Base-by-base conservation (phyloP, 2,888 invertebrate species). In the Odontocerum albicorne region DNA sequence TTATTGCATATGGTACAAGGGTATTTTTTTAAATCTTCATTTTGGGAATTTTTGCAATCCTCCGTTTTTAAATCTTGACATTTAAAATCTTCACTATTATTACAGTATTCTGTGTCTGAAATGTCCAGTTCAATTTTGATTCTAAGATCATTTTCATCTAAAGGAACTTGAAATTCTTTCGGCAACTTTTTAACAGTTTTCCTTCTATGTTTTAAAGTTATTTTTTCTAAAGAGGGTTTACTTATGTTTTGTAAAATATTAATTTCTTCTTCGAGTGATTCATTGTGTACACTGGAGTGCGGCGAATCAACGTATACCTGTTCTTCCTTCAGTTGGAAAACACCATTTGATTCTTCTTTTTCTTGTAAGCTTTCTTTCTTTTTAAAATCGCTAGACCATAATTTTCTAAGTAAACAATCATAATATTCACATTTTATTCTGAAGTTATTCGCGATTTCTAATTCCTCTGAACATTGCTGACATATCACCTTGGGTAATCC, bases 261-360 rank as follows among this genome's bases (percentile, higher is more conserved):
- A n/a, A n/a, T n/a, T n/a, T n/a, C n/a, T n/a, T n/a, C n/a, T n/a
- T n/a, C n/a, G n/a, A n/a, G n/a, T n/a, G n/a, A n/a, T 59, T 73
- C 66, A 63, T 70, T 66, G 45, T 72, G n/a, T n/a, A n/a, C 68
- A 31, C 67, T 64, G 33, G 68, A 42, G 63, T 74, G 75, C 63
- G 73, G 75, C 10, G 64, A 52, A 4, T 10, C 2, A 4, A 3
- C 7, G 17, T 38, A 4, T 8, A 8, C 12, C 7, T 4, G 4
- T 35, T 35, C 13, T 35, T n/a, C 12, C 12, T 35, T 17, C 17
- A 16, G 15, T 15, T 13, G 3, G 3, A 16, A 8, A 4, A 4
- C 4, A 3, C 17, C 16, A 4, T 38, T 16, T 38, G 38, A 4
- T 15, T 13, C 38, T 2, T 38, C 8, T 3, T 38, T 17, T 4